phyloP scores from a whole-genome alignment of 2,888 invertebrate genomes.

The Protophormia terraenovae region DNA sequence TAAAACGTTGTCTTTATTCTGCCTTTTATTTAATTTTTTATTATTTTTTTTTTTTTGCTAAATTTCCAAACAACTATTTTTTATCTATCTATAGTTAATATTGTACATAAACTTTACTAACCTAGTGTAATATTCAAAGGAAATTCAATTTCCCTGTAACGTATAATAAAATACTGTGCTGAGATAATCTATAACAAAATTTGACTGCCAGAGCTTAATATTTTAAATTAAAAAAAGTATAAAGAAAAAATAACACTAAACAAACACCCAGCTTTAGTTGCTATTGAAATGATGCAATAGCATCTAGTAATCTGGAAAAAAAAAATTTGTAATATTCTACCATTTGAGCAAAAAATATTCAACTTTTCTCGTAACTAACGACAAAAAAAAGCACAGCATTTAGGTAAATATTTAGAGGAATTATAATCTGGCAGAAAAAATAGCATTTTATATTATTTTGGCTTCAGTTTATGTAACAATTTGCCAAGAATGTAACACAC shows the following conservation, averaged over 20 bases:
- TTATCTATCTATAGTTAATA: too few species aligned
- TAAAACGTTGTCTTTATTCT: too few species aligned
- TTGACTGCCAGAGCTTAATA: not conserved
- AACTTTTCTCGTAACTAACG: not conserved
- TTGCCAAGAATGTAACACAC: constrained; percentile 34
- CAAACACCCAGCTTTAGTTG: not conserved
- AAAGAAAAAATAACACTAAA: not conserved
- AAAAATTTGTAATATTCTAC: constrained; percentile 6
- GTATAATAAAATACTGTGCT: not conserved
- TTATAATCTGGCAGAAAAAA: constrained; percentile 25
- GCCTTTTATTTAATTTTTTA: too few species aligned
- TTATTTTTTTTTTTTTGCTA: too few species aligned
- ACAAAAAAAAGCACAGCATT: constrained; percentile 7
- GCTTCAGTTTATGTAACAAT: constrained; percentile 42
- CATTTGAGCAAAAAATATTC: not conserved
- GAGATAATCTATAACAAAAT: not conserved
- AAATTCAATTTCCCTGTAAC: not conserved
- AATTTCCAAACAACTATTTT: too few species aligned
- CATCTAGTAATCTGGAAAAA: not conserved
- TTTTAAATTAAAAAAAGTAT: not conserved
- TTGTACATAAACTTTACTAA: too few species aligned
- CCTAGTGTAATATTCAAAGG: too few species aligned
- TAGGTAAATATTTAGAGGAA: constrained; percentile 49
- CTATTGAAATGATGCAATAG: constrained; percentile 11
- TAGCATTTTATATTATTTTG: constrained; percentile 42